These are phyloP conservation scores for Clarias batrachus DNA, from an alignment of 2,113 vertebrate species.

Conservation along the genomic window DNA sequence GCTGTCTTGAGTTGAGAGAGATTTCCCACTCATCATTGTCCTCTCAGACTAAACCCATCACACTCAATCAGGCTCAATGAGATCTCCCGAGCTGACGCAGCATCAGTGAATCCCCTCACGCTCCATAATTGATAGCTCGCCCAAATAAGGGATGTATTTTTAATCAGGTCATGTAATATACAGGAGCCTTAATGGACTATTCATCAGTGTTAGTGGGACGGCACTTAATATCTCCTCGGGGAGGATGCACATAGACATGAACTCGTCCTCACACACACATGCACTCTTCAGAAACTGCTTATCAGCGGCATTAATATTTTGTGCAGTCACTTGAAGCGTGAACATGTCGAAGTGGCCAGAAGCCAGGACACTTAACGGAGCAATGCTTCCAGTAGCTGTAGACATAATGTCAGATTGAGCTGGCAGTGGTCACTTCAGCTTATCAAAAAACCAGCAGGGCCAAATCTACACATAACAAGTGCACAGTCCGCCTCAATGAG, in stretches of 20 bases:
- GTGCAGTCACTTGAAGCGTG: conserved; percentile 18
- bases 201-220: conserved; percentile 60
- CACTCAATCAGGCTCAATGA: conserved; percentile 62
- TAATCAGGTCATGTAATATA: conserved; percentile 71
- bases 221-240: neutral
- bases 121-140: conserved; percentile 64
- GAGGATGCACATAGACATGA: conserved; percentile 4
- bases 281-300: conserved; percentile 29
- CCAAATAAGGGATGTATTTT: conserved; percentile 61
- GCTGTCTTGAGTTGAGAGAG: conserved; percentile 59
- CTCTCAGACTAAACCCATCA: conserved; percentile 57
- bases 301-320: conserved; percentile 33
- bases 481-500: conserved; percentile 3
- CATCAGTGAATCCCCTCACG: conserved; percentile 54
- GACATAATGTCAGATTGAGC: conserved; percentile 40
- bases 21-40: conserved; percentile 58
- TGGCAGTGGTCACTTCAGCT: conserved; percentile 37
- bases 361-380: conserved; percentile 8
- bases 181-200: conserved; percentile 64
- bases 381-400: conserved; percentile 36
- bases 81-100: conserved; percentile 58
- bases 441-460: conserved; percentile 40
- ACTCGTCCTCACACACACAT: conserved; percentile 6
- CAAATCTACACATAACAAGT: conserved; percentile 35
- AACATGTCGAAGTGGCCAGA: conserved; percentile 15